phyloP scores from a whole-genome alignment of 2,888 invertebrate genomes.

The Uropetala carovei region DNA sequence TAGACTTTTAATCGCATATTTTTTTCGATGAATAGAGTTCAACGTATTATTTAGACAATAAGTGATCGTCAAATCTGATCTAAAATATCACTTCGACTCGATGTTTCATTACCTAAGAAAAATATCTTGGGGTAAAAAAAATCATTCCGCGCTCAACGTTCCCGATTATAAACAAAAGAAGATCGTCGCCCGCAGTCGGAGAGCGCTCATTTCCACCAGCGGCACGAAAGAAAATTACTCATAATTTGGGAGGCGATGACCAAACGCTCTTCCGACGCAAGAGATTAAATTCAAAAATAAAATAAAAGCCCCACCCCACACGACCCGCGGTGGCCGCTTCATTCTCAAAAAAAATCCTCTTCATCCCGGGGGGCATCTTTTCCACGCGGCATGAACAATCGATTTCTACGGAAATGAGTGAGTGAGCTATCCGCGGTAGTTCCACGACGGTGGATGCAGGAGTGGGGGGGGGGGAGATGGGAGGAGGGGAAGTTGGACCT shows the following conservation, averaged over 20 bases:
- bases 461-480: not conserved
- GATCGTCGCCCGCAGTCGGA: not conserved
- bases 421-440: not conserved
- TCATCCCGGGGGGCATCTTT: not conserved
- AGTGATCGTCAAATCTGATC: not conserved
- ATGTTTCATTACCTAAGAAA: not conserved
- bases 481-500: not conserved
- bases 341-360: not conserved
- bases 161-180: not conserved
- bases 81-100: not conserved
- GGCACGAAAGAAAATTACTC: slow-evolving; percentile 33
- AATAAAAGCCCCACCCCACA: not conserved
- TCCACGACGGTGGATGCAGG: too few species aligned
- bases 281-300: not conserved
- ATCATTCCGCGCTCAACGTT: not conserved
- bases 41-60: not conserved
- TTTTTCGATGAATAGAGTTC: too few species aligned
- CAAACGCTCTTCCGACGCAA: slow-evolving; percentile 28
- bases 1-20: too few species aligned
- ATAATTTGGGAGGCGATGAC: slow-evolving; percentile 40
- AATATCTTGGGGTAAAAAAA: not conserved
- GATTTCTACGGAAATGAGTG: slow-evolving; percentile 3
- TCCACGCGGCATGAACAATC: slow-evolving; percentile 14
- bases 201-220: not conserved
- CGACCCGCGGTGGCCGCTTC: not conserved